phyloP scores from a whole-genome alignment of 2,888 invertebrate genomes.

The Listrodromus nycthemerus region DNA sequence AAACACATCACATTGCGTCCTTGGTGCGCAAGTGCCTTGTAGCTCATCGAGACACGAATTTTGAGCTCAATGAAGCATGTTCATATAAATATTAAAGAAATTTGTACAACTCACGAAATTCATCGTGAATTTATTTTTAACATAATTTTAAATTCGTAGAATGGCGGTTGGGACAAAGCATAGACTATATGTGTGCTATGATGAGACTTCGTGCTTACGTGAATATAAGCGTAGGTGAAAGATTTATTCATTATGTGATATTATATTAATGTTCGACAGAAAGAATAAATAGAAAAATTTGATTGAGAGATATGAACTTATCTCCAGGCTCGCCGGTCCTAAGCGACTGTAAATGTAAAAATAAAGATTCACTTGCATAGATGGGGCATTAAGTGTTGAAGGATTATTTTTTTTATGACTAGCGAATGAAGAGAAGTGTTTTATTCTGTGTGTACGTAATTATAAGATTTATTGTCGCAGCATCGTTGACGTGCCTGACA shows the following conservation, averaged over 20 bases:
- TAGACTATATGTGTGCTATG: conserved; percentile 38
- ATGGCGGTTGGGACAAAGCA: conserved; percentile 21
- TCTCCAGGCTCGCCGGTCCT: conserved; percentile 77
- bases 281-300: conserved; percentile 53
- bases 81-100: not conserved
- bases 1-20: conserved; percentile 27
- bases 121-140: not conserved
- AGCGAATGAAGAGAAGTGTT: conserved; percentile 64
- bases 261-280: conserved; percentile 15
- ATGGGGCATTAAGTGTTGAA: conserved; percentile 62
- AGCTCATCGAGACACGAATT: conserved; percentile 11
- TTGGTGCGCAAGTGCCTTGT: conserved; percentile 52
- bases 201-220: conserved; percentile 40
- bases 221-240: conserved; percentile 34
- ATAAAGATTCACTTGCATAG: conserved; percentile 58
- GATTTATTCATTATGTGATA: conserved; percentile 16
- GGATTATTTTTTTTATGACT: conserved; percentile 54
- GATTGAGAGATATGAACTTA: conserved; percentile 74
- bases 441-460: conserved; percentile 62
- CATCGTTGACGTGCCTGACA: conserved; percentile 69
- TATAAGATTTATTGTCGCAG: conserved; percentile 74
- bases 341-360: conserved; percentile 72
- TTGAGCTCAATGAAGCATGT: conserved; percentile 1
- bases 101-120: conserved; percentile 18
- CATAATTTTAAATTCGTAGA: not conserved